Percentiles rank a stretch among this genome's conserved stretches.
These are phyloP conservation scores for Perca schrenkii DNA, from an alignment of 2,113 vertebrate species.

Conservation along the genomic window DNA sequence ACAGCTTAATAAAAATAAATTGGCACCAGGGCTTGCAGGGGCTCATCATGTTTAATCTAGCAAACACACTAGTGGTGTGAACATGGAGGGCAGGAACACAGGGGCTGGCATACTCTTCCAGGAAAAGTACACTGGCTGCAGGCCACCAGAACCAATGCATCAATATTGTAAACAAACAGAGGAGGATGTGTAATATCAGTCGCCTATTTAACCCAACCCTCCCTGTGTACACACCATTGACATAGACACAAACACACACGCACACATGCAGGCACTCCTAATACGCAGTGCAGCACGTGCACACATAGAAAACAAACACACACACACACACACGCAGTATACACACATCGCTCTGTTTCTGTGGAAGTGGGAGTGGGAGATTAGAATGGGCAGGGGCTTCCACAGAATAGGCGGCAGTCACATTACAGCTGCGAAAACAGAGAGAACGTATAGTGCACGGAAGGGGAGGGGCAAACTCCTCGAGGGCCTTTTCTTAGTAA, in stretches of 20 bases:
- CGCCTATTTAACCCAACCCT: not conserved
- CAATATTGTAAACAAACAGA: slow-evolving; percentile 38
- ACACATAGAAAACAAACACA: not conserved
- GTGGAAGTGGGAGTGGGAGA: slow-evolving; percentile 70
- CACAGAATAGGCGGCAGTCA: slow-evolving; percentile 46
- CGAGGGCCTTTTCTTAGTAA: not conserved
- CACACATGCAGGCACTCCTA: not conserved
- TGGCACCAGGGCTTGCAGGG: not conserved
- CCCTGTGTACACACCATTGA: not conserved
- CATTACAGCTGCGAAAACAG: slow-evolving; percentile 7
- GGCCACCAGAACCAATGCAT: not conserved
- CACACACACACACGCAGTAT: not conserved
- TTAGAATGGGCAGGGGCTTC: slow-evolving; percentile 66
- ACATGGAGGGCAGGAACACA: not conserved
- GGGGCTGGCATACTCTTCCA: slow-evolving; percentile 30
- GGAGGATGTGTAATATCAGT: slow-evolving; percentile 17
- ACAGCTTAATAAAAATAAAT: slow-evolving; percentile 35
- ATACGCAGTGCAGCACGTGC: not conserved
- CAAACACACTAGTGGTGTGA: not conserved
- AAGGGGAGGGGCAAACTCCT: not conserved
- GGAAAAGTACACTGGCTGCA: slow-evolving; percentile 12
- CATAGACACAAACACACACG: not conserved
- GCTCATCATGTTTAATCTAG: slow-evolving; percentile 30
- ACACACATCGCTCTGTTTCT: slow-evolving; percentile 15
- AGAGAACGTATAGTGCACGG: not conserved